A percentile compares a stretch with the other conserved stretches of the same genome.
Conservation (phyloP, 2,113 vertebrate genomes). For the Zosterops pallidus region DNA sequence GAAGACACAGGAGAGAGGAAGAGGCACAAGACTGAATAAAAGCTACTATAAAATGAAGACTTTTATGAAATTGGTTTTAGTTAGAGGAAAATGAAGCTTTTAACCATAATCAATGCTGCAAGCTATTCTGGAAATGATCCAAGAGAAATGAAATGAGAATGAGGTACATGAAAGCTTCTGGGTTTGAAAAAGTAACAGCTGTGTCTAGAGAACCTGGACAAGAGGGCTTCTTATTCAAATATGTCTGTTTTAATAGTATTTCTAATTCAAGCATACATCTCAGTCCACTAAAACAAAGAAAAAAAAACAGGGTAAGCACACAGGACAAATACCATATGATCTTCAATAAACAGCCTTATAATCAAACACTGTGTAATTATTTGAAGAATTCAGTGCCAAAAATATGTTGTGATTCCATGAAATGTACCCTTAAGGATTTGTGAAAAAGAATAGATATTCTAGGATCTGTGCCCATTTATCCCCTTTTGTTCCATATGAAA, state of each 20-base stretch:
- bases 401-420: constrained; percentile 30
- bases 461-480: constrained; percentile 50
- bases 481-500: constrained; percentile 30
- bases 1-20: background rate
- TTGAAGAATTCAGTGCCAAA: constrained; percentile 32
- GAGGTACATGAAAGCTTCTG: constrained; percentile 49
- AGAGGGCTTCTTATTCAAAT: constrained; percentile 20
- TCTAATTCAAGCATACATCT: background rate
- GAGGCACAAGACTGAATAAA: background rate
- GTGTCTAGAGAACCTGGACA: constrained; percentile 2
- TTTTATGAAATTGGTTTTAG: background rate
- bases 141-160: constrained; percentile 58
- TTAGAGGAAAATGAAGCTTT: constrained; percentile 34
- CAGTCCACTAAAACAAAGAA: constrained; percentile 5
- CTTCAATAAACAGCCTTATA: background rate
- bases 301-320: background rate
- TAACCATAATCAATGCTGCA: constrained; percentile 30
- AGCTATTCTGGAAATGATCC: constrained; percentile 54
- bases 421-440: constrained; percentile 34
- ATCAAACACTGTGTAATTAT: constrained; percentile 52
- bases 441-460: constrained; percentile 56
- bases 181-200: constrained; percentile 62
- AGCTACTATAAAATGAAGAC: background rate
- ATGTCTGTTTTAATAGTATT: constrained; percentile 26
- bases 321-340: constrained; percentile 6